Percentiles rank a stretch among this genome's conserved stretches.
These are phyloP conservation scores for Chiloscyllium plagiosum DNA, from an alignment of 2,113 vertebrate genomes.

Conservation along the genomic window DNA sequence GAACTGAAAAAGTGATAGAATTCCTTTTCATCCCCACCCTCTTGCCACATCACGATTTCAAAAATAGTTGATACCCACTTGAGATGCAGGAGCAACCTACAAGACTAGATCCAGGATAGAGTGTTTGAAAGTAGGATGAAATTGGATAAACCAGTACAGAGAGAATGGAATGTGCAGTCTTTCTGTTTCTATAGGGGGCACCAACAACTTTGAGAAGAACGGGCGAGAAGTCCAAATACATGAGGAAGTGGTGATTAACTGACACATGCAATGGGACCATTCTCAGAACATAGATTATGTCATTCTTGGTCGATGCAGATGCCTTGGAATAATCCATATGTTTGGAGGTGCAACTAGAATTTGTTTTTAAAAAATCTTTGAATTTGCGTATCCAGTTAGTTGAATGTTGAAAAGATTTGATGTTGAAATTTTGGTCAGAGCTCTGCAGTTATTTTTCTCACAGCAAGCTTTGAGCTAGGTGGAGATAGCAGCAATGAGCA, in stretches of 20 bases:
- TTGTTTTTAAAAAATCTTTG: neutral
- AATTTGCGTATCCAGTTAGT: neutral
- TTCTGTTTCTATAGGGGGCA: neutral
- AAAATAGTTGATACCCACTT: too few species aligned
- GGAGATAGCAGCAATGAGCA: neutral
- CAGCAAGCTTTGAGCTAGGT: neutral
- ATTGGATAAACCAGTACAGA: too few species aligned
- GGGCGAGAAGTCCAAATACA: neutral
- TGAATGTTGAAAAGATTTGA: neutral
- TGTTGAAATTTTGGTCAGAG: neutral
- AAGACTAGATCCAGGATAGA: too few species aligned
- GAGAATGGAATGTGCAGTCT: neutral
- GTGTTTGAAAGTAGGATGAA: too few species aligned
- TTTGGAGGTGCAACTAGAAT: neutral
- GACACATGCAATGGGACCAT: neutral
- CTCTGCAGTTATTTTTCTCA: neutral
- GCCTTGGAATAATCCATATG: neutral
- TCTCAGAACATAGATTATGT: neutral
- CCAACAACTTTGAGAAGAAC: neutral
- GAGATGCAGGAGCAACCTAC: too few species aligned
- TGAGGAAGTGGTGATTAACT: neutral
- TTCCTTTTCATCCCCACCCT: too few species aligned
- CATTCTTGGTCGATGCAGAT: neutral
- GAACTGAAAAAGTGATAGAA: too few species aligned
- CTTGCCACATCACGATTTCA: too few species aligned